Conservation (phyloP, 1,140 invertebrate genomes). For the Leptestheria dahalacensis region DNA sequence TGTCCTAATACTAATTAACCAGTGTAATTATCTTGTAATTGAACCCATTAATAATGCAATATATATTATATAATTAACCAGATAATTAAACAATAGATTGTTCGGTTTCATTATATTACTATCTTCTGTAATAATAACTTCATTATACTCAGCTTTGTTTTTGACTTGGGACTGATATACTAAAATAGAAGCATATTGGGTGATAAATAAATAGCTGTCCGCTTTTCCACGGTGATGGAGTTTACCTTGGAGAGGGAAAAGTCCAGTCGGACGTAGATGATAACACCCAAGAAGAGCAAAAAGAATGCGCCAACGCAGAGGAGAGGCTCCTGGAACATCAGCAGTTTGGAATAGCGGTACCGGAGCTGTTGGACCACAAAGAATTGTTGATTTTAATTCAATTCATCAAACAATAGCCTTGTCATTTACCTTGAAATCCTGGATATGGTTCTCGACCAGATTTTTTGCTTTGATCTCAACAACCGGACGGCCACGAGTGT, state of each 20-base stretch:
- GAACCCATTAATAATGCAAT: too few species aligned
- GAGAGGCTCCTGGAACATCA: constrained; percentile 81
- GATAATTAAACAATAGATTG: too few species aligned
- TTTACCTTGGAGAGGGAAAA: constrained; percentile 63
- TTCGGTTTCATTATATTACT: too few species aligned
- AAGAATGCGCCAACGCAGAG: constrained; percentile 77
- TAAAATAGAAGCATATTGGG: too few species aligned
- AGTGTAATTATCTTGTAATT: too few species aligned
- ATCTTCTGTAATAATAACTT: too few species aligned
- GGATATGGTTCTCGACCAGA: constrained; percentile 91
- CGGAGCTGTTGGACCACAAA: constrained; percentile 1
- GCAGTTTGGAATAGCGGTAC: constrained; percentile 13
- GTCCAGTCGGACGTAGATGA: constrained; percentile 87
- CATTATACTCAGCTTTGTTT: too few species aligned
- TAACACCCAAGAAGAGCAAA: constrained; percentile 75
- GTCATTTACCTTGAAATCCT: constrained; percentile 48
- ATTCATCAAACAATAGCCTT: neutral
- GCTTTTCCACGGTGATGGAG: neutral
- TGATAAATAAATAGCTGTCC: too few species aligned
- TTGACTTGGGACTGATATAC: too few species aligned
- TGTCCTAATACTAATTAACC: too few species aligned
- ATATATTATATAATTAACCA: too few species aligned
- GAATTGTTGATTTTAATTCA: too few species aligned
- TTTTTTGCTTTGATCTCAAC: constrained; percentile 72
- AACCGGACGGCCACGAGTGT: constrained; percentile 81